Evolutionary conservation across 1,140 invertebrate species (phyloP).

Genomic region (Cecropterus lyciades): DNA sequence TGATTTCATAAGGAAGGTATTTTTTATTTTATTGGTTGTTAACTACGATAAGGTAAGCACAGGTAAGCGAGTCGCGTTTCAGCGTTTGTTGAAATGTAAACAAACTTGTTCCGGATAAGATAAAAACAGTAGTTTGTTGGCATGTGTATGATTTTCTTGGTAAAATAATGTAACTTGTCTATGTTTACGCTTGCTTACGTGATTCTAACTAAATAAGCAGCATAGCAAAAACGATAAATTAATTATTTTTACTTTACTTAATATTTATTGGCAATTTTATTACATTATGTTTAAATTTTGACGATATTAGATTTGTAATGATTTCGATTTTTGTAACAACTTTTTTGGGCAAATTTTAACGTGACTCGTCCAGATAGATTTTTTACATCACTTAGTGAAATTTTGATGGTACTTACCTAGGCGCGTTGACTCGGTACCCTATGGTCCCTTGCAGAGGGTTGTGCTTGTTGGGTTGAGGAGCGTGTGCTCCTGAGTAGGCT

Average conservation of each 20-base stretch:
- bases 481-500: conserved; percentile 68
- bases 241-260: too few relatives aligned
- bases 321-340: too few relatives aligned
- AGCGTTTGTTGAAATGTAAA: conserved; percentile 79
- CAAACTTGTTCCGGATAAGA: conserved; percentile 82
- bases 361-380: not conserved
- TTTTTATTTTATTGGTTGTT: conserved; percentile 76
- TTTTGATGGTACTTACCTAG: conserved; percentile 66
- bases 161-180: not conserved
- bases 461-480: conserved; percentile 73
- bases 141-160: conserved; percentile 4
- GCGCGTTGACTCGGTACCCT: conserved; percentile 76
- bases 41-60: conserved; percentile 71
- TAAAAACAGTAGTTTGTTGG: conserved; percentile 62
- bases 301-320: too few relatives aligned
- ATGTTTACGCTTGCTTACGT: too few relatives aligned
- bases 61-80: conserved; percentile 75
- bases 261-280: too few relatives aligned
- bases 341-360: not conserved
- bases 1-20: conserved; percentile 51
- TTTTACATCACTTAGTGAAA: conserved; percentile 6
- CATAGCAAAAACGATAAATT: too few relatives aligned
- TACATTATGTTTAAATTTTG: too few relatives aligned
- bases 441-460: conserved; percentile 73
- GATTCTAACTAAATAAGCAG: too few relatives aligned